These are phyloP conservation scores for Aplodontia rufa DNA, from an alignment of 2,113 vertebrate species.

Conservation along the genomic window DNA sequence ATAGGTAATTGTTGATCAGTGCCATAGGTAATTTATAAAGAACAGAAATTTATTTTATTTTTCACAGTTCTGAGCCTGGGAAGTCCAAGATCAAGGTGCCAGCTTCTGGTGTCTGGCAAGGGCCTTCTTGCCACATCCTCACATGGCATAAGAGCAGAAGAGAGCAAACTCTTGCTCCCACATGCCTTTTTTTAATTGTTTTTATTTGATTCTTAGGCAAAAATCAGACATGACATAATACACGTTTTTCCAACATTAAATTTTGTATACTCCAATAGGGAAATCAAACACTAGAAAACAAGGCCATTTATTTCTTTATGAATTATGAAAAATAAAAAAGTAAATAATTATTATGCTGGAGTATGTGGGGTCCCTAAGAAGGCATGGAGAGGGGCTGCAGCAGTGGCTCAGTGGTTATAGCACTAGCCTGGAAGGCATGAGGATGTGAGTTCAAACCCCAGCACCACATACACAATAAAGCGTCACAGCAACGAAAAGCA, in stretches of 20 bases:
- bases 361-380: not conserved
- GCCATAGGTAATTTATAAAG: too few relatives aligned
- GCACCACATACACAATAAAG: too few relatives aligned
- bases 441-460: too few relatives aligned
- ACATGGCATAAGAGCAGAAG: not conserved
- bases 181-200: not conserved
- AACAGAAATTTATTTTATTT: not conserved
- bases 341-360: not conserved
- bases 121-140: not conserved
- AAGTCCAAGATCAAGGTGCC: not conserved
- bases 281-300: not conserved
- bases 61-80: not conserved
- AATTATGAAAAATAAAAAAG: not conserved
- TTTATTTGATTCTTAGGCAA: not conserved
- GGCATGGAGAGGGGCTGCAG: too few relatives aligned
- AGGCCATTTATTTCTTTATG: not conserved
- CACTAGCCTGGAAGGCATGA: too few relatives aligned
- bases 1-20: too few relatives aligned
- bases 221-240: not conserved
- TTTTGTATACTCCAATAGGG: not conserved
- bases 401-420: too few relatives aligned
- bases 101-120: not conserved
- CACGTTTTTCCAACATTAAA: not conserved
- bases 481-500: too few relatives aligned
- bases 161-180: not conserved